A percentile compares a stretch with the other conserved stretches of the same genome.
Evolutionary conservation across 2,797 vertebrate genomes (phyloP).

Genomic region (Artibeus jamaicensis): DNA sequence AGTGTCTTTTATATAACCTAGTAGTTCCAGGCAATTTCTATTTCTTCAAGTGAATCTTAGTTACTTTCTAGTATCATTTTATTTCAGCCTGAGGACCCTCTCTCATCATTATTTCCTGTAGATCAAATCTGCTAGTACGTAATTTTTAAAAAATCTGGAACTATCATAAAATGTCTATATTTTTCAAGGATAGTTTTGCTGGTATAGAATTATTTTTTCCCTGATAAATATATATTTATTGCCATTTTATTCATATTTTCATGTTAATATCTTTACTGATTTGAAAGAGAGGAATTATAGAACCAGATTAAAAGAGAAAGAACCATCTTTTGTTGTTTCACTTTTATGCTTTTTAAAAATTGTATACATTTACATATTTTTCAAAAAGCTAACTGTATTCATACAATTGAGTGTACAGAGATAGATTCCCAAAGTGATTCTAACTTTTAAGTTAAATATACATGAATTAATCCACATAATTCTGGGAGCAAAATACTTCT

Average conservation of each 20-base stretch:
- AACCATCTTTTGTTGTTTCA: no score
- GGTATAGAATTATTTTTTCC: no score
- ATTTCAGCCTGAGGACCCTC: background rate
- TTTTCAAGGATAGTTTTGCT: background rate
- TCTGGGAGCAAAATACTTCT: conserved; percentile 56
- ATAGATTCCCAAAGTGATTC: conserved; percentile 53
- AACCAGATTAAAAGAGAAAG: no score
- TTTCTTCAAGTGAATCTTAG: background rate
- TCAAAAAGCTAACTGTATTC: conserved; percentile 37
- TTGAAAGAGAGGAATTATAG: no score
- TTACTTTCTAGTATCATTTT: background rate
- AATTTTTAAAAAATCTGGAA: background rate
- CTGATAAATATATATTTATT: no score
- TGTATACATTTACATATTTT: conserved; percentile 48
- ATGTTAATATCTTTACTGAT: no score
- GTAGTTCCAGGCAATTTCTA: background rate
- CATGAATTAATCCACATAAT: conserved; percentile 82
- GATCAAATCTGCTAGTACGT: background rate
- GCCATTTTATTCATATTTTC: no score
- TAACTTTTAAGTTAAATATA: conserved; percentile 79
- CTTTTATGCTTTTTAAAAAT: no score
- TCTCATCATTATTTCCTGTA: background rate
- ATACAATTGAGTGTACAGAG: conserved; percentile 43
- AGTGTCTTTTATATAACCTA: background rate
- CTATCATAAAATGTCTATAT: background rate